A percentile compares a stretch with the other conserved stretches of the same genome.
These are phyloP conservation scores for Scomber scombrus DNA, from an alignment of 2,113 vertebrate species.

Conservation along the genomic window DNA sequence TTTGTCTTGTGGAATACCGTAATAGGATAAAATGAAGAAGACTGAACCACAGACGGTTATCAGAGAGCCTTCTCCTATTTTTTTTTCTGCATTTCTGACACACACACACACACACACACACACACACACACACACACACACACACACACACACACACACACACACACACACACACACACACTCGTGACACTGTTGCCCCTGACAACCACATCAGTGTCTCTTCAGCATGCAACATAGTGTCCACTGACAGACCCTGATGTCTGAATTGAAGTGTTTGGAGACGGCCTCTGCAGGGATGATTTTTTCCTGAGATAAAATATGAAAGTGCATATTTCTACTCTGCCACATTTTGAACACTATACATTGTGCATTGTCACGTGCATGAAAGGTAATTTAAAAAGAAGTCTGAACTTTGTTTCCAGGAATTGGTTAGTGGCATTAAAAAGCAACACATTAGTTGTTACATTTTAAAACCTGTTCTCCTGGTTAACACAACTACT, in stretches of 20 bases:
- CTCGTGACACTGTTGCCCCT: conserved; percentile 42
- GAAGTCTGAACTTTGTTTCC: background rate
- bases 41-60: background rate
- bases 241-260: conserved; percentile 17
- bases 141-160: background rate
- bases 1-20: conserved; percentile 21
- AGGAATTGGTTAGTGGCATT: background rate
- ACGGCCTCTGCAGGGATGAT: too few relatives aligned
- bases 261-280: background rate
- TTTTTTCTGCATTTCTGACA: background rate
- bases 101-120: background rate
- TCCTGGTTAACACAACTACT: background rate
- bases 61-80: background rate
- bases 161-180: background rate
- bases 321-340: too few relatives aligned
- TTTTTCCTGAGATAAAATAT: too few relatives aligned
- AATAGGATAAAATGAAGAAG: conserved; percentile 22
- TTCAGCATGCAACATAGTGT: background rate
- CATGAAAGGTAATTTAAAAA: background rate
- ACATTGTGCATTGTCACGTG: background rate
- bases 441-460: background rate
- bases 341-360: background rate
- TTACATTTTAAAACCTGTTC: background rate
- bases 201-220: conserved; percentile 52
- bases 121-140: background rate